phyloP scores from a whole-genome alignment of 2,113 vertebrate species.

The Varanus komodoensis region DNA sequence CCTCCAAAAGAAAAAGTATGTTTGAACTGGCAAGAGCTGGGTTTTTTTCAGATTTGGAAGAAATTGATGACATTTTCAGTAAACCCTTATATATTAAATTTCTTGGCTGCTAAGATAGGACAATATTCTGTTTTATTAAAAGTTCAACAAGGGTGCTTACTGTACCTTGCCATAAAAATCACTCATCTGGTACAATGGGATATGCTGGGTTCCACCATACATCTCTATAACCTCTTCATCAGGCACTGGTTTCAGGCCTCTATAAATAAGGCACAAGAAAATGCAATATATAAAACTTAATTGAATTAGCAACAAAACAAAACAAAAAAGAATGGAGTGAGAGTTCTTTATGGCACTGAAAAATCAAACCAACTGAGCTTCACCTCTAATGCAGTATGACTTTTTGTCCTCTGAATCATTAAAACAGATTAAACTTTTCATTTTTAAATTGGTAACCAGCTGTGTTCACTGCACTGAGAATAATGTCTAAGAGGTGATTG shows the following conservation, averaged over 20 bases:
- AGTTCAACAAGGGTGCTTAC: background rate
- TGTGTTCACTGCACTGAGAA: slow-evolving; percentile 3
- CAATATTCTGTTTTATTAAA: slow-evolving; percentile 1
- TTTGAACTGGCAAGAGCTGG: background rate
- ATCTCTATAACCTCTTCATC: slow-evolving; percentile 83
- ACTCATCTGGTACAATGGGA: slow-evolving; percentile 85
- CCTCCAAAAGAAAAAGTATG: background rate
- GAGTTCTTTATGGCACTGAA: background rate
- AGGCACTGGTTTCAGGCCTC: slow-evolving; percentile 82
- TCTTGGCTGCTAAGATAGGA: background rate
- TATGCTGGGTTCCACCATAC: slow-evolving; percentile 83
- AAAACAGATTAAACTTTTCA: background rate
- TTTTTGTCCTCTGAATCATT: background rate
- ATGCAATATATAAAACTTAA: background rate
- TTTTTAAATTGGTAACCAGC: background rate
- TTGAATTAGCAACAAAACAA: background rate
- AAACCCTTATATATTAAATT: background rate
- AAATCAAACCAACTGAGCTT: background rate
- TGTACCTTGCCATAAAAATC: slow-evolving; percentile 87
- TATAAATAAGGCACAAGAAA: slow-evolving; percentile 46
- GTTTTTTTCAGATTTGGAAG: background rate
- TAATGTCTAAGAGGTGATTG: background rate
- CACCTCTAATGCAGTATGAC: background rate
- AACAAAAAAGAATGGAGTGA: background rate
- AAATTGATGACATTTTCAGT: background rate